phyloP scores from a whole-genome alignment of 2,797 vertebrate genomes.

The Uromys caudimaculatus region DNA sequence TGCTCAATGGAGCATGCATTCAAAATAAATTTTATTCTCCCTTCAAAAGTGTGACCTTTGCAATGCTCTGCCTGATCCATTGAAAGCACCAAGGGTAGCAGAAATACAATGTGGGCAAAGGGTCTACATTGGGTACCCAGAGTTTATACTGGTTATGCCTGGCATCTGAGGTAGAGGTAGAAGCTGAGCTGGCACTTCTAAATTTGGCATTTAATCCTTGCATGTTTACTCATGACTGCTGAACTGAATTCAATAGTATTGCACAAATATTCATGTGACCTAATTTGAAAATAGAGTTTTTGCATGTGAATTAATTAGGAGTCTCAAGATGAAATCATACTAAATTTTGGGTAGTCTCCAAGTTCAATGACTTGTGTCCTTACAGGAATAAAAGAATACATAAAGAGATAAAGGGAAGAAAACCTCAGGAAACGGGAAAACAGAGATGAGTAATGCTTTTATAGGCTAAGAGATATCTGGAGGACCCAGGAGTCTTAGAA shows the following conservation, averaged over 20 bases:
- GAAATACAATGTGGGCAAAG: background rate
- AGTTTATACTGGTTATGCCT: background rate
- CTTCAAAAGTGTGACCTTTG: conserved; percentile 7
- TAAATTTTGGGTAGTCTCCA: background rate
- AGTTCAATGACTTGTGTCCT: background rate
- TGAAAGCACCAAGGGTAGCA: background rate
- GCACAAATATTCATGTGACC: background rate
- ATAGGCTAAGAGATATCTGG: background rate
- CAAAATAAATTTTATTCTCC: conserved; percentile 50
- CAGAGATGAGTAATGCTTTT: background rate
- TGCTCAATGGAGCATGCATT: conserved; percentile 53
- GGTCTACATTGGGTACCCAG: background rate
- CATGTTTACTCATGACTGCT: background rate
- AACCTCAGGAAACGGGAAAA: background rate
- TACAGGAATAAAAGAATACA: background rate
- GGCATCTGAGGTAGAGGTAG: no score
- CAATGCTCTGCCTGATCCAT: background rate
- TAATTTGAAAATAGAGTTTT: background rate
- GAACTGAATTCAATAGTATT: background rate
- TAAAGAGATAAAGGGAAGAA: background rate
- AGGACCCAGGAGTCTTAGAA: background rate
- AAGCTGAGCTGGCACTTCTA: background rate
- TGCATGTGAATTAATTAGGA: background rate
- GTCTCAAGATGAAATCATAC: background rate
- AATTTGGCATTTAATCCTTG: background rate